A percentile compares a stretch with the other conserved stretches of the same genome.
These are phyloP conservation scores for Erythrolamprus reginae DNA, from an alignment of 2,113 vertebrate species.

Conservation along the genomic window DNA sequence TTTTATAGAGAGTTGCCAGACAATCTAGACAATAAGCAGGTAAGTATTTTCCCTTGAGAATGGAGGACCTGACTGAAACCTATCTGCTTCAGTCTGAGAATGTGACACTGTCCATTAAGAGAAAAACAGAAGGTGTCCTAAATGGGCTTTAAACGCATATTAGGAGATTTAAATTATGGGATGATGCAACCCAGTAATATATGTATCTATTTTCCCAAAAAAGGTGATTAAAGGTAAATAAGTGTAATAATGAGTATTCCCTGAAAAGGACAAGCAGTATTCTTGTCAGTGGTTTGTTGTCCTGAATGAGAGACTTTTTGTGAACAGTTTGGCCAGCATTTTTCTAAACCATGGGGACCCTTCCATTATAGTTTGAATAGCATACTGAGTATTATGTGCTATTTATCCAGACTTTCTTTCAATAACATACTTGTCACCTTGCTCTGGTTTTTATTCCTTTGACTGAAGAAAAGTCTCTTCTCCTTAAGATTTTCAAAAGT, in stretches of 20 bases:
- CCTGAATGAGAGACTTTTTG: neutral
- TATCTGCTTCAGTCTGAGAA: no score
- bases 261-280: neutral
- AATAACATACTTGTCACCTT: neutral
- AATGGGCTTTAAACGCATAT: neutral
- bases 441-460: neutral
- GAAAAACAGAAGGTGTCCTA: neutral
- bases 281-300: neutral
- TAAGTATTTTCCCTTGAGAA: no score
- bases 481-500: neutral
- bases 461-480: neutral
- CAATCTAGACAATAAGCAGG: no score
- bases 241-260: neutral
- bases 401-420: neutral
- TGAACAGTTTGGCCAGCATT: neutral
- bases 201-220: neutral
- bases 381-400: neutral
- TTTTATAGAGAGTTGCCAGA: no score
- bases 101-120: neutral
- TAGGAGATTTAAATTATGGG: neutral
- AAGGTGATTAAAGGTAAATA: neutral
- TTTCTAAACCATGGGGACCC: neutral
- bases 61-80: no score
- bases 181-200: neutral
- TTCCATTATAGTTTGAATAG: neutral